Conservation (phyloP, 2,113 vertebrate species). For the Ceratotherium simum region DNA sequence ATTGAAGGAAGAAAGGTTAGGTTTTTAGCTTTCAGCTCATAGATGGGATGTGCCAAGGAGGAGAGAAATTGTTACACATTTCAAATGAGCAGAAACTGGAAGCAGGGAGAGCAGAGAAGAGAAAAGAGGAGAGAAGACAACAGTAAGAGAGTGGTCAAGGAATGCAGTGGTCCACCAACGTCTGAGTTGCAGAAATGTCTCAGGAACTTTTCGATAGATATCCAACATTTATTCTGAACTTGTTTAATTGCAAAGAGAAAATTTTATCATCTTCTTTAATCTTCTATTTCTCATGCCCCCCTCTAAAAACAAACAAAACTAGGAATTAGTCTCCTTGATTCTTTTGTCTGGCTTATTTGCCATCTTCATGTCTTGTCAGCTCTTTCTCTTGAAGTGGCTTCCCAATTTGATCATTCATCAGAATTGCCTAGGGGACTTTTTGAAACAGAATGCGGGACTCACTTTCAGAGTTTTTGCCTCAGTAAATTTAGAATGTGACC, state of each 20-base stretch:
- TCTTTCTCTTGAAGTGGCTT: neutral
- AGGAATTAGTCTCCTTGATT: neutral
- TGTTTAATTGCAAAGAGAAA: neutral
- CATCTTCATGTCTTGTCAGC: neutral
- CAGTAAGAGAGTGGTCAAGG: neutral
- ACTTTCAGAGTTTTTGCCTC: neutral
- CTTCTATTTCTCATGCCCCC: neutral
- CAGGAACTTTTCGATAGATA: neutral
- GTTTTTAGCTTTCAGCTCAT: neutral
- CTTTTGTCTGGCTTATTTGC: neutral
- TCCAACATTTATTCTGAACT: neutral
- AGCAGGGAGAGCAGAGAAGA: neutral
- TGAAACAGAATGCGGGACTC: neutral
- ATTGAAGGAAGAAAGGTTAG: neutral
- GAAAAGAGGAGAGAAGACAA: neutral
- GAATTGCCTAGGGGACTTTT: neutral
- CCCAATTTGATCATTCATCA: neutral
- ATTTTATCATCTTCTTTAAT: neutral
- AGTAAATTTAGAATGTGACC: neutral
- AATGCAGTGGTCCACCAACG: too few relatives aligned
- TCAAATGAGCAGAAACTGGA: neutral
- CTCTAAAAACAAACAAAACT: neutral
- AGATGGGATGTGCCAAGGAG: neutral
- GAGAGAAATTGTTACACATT: slow-evolving; percentile 9
- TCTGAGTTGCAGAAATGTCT: neutral